Evolutionary conservation across 2,888 invertebrate genomes (phyloP).

Genomic region (Gortyna flavago): DNA sequence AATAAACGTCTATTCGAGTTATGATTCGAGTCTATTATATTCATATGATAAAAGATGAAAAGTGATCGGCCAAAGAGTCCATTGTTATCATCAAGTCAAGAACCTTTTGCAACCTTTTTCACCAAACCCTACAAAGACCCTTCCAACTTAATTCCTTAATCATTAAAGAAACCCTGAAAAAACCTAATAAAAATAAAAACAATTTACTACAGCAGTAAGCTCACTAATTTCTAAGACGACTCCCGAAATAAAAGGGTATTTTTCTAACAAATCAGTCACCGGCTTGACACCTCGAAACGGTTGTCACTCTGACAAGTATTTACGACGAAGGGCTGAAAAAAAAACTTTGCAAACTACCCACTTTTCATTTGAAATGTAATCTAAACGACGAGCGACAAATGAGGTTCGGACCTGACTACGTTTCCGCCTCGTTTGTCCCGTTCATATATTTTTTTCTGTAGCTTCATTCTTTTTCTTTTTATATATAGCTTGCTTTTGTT

Average conservation of each 20-base stretch:
- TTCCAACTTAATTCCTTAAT: not conserved
- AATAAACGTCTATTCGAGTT: not conserved
- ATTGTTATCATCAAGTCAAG: not conserved
- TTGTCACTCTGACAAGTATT: slow-evolving; percentile 78
- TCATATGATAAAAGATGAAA: not conserved
- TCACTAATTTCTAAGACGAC: slow-evolving; percentile 63
- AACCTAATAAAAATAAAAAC: slow-evolving; percentile 47
- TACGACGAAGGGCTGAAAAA: slow-evolving; percentile 79
- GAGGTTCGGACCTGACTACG: slow-evolving; percentile 85
- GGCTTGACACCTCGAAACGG: slow-evolving; percentile 76
- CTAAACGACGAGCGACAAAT: slow-evolving; percentile 80
- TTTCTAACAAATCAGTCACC: slow-evolving; percentile 83
- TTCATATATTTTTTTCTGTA: slow-evolving; percentile 68
- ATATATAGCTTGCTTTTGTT: slow-evolving; percentile 8
- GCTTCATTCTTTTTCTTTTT: slow-evolving; percentile 65
- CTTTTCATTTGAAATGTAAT: slow-evolving; percentile 88
- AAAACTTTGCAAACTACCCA: slow-evolving; percentile 83
- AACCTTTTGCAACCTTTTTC: too few relatives aligned
- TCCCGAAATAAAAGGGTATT: slow-evolving; percentile 58
- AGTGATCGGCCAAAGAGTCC: not conserved
- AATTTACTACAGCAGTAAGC: slow-evolving; percentile 41
- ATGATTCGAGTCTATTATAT: not conserved
- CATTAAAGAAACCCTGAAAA: slow-evolving; percentile 3
- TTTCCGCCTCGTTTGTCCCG: slow-evolving; percentile 70
- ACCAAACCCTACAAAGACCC: not conserved